A percentile compares a stretch with the other conserved stretches of the same genome.
phyloP scores from a whole-genome alignment of 2,797 vertebrate species.

The Halcyon badia region DNA sequence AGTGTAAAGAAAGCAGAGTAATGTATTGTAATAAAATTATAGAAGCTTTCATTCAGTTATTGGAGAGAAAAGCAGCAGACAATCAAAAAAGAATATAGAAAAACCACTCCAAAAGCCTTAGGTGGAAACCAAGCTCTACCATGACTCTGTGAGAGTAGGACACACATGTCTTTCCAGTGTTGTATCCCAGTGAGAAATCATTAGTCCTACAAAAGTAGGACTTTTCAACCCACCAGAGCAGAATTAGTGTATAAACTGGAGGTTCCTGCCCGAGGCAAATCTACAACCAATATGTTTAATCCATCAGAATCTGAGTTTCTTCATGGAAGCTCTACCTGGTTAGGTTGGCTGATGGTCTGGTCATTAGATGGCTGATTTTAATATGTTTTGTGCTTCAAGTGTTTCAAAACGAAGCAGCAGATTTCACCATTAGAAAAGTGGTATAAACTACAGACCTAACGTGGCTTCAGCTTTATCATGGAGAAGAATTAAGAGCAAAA shows the following conservation, averaged over 20 bases:
- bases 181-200: background rate
- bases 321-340: background rate
- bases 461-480: background rate
- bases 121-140: background rate
- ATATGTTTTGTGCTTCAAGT: accelerated
- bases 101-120: background rate
- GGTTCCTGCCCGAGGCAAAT: background rate
- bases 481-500: background rate
- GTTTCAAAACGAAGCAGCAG: background rate
- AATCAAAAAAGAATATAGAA: background rate
- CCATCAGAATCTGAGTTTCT: background rate
- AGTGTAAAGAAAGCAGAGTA: background rate
- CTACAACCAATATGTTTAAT: background rate
- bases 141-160: background rate
- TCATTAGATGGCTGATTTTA: background rate
- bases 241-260: background rate
- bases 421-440: background rate
- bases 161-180: background rate
- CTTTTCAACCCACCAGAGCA: background rate
- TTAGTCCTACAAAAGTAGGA: background rate
- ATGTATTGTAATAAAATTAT: background rate
- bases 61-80: accelerated
- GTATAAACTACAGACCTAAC: background rate
- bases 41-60: background rate
- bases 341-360: background rate